phyloP scores from a whole-genome alignment of 2,888 invertebrate genomes.

The Beris chalybata region DNA sequence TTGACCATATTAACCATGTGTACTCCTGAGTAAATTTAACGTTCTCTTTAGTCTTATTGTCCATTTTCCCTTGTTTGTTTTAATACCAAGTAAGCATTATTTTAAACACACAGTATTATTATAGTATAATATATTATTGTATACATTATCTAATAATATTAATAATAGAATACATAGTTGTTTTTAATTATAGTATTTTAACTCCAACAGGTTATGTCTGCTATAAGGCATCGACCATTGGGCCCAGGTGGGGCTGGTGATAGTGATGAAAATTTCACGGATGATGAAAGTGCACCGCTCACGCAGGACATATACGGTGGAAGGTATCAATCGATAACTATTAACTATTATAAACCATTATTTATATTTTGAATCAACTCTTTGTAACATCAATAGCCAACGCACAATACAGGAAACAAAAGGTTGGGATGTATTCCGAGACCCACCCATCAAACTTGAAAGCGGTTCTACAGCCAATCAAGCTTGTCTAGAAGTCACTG shows the following conservation, averaged over 20 bases:
- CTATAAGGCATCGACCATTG: constrained; percentile 65
- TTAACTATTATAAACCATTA: not conserved
- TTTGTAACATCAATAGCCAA: constrained; percentile 60
- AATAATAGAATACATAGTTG: too few relatives aligned
- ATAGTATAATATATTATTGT: too few relatives aligned
- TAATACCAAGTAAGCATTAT: too few relatives aligned
- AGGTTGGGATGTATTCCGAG: constrained; percentile 96
- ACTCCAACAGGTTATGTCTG: constrained; percentile 58
- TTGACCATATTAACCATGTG: too few relatives aligned
- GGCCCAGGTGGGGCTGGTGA: constrained; percentile 59
- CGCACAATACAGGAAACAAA: constrained; percentile 84
- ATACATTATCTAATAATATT: too few relatives aligned
- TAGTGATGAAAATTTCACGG: constrained; percentile 77
- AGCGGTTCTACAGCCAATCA: constrained; percentile 88
- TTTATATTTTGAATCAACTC: constrained; percentile 5
- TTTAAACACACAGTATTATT: too few relatives aligned
- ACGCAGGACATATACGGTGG: constrained; percentile 88
- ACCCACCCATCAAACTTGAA: constrained; percentile 86
- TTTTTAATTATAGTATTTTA: not conserved
- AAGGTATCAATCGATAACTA: constrained; percentile 63
- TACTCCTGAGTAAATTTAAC: too few relatives aligned
- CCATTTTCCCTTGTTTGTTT: too few relatives aligned
- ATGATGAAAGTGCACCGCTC: constrained; percentile 85
- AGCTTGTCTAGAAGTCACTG: constrained; percentile 81
- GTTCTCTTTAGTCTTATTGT: too few relatives aligned